Percentiles rank a stretch among this genome's conserved stretches.
Conservation (phyloP, 2,797 vertebrate genomes). For the Eleutherodactylus coqui region DNA sequence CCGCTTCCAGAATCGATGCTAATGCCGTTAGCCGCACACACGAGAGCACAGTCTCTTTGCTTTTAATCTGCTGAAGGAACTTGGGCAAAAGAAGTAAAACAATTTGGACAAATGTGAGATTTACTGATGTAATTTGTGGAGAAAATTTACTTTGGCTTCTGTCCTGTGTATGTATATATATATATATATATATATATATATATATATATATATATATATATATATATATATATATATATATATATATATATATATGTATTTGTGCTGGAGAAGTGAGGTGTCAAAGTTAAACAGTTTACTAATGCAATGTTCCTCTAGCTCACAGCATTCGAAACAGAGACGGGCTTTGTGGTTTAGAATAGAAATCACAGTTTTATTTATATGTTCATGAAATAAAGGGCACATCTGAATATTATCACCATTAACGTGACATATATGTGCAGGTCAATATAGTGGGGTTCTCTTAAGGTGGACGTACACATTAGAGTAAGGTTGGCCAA, state of each 20-base stretch:
- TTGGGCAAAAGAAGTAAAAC: constrained; percentile 78
- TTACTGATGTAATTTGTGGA: constrained; percentile 77
- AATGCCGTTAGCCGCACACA: constrained; percentile 74
- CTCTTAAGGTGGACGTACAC: too few relatives aligned
- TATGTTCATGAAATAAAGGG: background rate
- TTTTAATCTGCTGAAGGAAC: constrained; percentile 82
- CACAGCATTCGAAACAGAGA: background rate
- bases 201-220: background rate
- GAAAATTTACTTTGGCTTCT: constrained; percentile 55
- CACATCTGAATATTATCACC: background rate
- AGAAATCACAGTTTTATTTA: background rate
- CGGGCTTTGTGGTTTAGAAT: background rate
- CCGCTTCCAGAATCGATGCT: constrained; percentile 78
- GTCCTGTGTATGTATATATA: background rate
- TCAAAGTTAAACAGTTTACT: constrained; percentile 45
- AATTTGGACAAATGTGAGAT: constrained; percentile 74
- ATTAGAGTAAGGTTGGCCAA: too few relatives aligned
- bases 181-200: background rate
- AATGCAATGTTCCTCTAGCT: background rate
- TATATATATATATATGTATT: background rate
- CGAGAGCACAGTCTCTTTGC: constrained; percentile 72
- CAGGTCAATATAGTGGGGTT: too few relatives aligned
- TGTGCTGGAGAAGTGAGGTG: constrained; percentile 11
- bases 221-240: background rate
- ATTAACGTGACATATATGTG: too few relatives aligned